Evolutionary conservation across 2,113 vertebrate species (phyloP).

Genomic region (Anarrhichthys ocellatus): DNA sequence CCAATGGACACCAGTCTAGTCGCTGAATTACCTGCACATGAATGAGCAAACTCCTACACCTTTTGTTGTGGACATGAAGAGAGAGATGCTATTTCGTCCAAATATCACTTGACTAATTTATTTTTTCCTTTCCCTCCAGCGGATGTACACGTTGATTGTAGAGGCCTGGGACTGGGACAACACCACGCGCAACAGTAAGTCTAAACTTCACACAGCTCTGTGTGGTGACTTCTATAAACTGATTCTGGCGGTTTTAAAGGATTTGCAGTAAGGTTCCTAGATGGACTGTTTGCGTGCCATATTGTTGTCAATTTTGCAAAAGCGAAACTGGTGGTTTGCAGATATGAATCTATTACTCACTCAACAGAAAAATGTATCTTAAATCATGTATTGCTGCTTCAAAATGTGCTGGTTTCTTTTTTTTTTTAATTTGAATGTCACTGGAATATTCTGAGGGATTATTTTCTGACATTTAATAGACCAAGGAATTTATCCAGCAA

Average conservation of each 20-base stretch:
- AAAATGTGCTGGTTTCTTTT: not conserved
- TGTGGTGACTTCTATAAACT: not conserved
- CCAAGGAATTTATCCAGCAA: too few species aligned
- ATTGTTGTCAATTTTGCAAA: not conserved
- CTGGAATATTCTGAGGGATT: not conserved
- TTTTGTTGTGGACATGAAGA: not conserved
- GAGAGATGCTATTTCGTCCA: not conserved
- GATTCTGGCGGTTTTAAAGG: not conserved
- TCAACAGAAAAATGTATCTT: not conserved
- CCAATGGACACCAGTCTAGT: not conserved
- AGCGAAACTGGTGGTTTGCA: not conserved
- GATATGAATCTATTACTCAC: not conserved
- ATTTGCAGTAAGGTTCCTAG: not conserved
- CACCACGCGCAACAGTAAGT: conserved; percentile 90
- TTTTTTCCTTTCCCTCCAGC: conserved; percentile 79
- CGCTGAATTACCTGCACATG: not conserved
- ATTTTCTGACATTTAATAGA: not conserved
- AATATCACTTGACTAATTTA: not conserved
- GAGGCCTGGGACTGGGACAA: conserved; percentile 99
- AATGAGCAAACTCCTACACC: not conserved
- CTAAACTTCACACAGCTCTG: not conserved
- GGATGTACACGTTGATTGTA: conserved; percentile 91
- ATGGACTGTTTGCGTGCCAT: not conserved
- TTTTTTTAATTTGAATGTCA: not conserved
- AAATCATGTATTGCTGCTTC: not conserved